Evolutionary conservation across 2,113 vertebrate genomes (phyloP), one percentile per base, ranked within the genome.

Genomic region (Megalops atlanticus): DNA sequence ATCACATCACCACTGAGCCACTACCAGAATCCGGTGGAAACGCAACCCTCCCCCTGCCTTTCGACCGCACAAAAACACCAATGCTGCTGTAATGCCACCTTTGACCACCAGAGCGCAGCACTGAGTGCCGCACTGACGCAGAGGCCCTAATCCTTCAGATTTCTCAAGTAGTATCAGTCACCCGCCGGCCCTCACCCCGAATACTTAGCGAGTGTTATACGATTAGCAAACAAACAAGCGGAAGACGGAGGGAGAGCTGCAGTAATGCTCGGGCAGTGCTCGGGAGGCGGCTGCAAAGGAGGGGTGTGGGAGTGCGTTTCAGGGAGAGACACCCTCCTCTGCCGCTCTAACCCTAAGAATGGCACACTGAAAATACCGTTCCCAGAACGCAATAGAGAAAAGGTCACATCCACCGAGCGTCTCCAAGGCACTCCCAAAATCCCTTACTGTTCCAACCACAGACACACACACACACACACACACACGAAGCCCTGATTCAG

Each of bases 81-180:
- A 16, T 11, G 1, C n/a, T 36, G 36, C 71, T 87, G 85, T 45
- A 84, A n/a, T 82, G 69, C 49, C 73, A 7, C 1, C 41, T 11
- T 1, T 80, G 45, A 15, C 80, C 88, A 88, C 12, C 38, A 54
- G 82, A 45, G 77, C 84, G 81, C 6, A 84, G 77, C 64, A 79
- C 3, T 38, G 49, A 58, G 24, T 14, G 39, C 15, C 71, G 15
- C 12, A 14, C 71, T 18, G 38, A 11, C 52, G n/a, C 52, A 58
- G 52, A 58, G 18, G 5, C 24, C n/a, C 5, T 64, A 11, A 64
- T 64, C 24, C 24, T 27, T 64, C n/a, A 24, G 4, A 64, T 31
- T 64, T n/a, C 58, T 31, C 58, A 64, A 24, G 58, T n/a, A 64
- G 6, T 1, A 24, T 27, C 12, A 64, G 58, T 64, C 27, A 31